Evolutionary conservation across 2,888 invertebrate species (phyloP).

Genomic region (Drosophila hawaiiensis): DNA sequence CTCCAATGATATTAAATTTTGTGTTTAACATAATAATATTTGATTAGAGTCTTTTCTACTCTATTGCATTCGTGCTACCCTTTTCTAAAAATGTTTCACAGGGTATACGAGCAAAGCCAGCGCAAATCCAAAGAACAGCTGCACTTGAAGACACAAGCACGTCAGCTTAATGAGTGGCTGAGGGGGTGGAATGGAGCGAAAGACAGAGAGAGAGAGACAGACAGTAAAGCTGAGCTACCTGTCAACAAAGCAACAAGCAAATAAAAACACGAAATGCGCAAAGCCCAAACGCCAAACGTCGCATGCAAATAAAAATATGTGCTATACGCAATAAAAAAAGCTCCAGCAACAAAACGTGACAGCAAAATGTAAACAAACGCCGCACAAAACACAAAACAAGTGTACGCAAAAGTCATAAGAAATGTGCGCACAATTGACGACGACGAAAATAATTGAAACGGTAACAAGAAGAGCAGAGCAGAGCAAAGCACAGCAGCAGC

Average conservation of each 20-base stretch:
- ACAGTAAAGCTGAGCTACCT: constrained; percentile 36
- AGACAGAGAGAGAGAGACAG: not conserved
- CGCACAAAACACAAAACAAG: constrained; percentile 15
- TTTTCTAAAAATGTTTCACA: not conserved
- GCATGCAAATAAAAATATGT: constrained; percentile 53
- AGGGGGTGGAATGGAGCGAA: not conserved
- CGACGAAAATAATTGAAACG: constrained; percentile 32
- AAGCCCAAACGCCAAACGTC: constrained; percentile 42
- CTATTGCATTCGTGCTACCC: not conserved
- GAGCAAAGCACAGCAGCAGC: constrained; percentile 19
- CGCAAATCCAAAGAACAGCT: constrained; percentile 19
- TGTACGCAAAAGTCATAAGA: constrained; percentile 26
- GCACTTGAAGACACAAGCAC: constrained; percentile 12
- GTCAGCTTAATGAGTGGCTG: constrained; percentile 41
- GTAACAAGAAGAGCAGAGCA: constrained; percentile 25
- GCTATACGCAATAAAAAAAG: constrained; percentile 14
- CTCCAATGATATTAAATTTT: not conserved
- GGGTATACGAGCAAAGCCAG: constrained; percentile 19
- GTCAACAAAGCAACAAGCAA: constrained; percentile 66
- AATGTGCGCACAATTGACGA: constrained; percentile 46
- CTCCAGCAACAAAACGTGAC: constrained; percentile 55
- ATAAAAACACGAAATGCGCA: constrained; percentile 44
- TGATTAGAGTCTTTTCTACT: not conserved
- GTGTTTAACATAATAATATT: not conserved
- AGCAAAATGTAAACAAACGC: constrained; percentile 49